phyloP scores from a whole-genome alignment of 2,888 invertebrate genomes.

The Calliphora vomitoria region DNA sequence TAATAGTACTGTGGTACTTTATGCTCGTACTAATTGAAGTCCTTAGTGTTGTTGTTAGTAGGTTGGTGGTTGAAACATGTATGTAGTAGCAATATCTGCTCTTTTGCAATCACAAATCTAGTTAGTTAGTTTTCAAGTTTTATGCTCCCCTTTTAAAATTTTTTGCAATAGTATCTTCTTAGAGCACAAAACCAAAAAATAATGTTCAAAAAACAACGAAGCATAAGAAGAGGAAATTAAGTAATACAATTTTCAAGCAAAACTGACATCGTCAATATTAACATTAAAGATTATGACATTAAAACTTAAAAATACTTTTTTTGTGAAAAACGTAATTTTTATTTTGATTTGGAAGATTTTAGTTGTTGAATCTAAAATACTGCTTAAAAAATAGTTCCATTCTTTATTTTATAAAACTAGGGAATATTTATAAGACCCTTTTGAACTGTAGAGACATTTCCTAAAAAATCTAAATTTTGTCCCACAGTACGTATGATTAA shows the following conservation, averaged over 20 bases:
- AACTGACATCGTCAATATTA: not conserved
- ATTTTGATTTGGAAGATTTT: not conserved
- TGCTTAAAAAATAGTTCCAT: no score
- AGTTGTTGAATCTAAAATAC: no score
- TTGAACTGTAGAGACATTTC: no score
- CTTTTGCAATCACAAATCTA: conserved; percentile 42
- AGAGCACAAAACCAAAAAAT: conserved; percentile 24
- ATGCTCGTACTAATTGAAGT: conserved; percentile 35
- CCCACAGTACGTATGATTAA: no score
- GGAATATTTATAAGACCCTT: no score
- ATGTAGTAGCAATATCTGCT: conserved; percentile 23
- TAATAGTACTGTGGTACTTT: no score
- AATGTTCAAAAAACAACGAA: conserved; percentile 46
- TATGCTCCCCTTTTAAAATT: conserved; percentile 2
- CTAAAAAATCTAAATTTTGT: no score
- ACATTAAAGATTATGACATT: no score
- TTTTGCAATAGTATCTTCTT: conserved; percentile 11
- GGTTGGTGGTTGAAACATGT: not conserved
- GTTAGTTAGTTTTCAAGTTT: conserved; percentile 41
- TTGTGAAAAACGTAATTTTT: not conserved
- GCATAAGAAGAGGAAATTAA: conserved; percentile 59
- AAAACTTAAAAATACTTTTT: no score
- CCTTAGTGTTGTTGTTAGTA: conserved; percentile 8
- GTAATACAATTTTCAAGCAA: conserved; percentile 60
- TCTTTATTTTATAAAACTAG: no score